A percentile compares a stretch with the other conserved stretches of the same genome.
Conservation (phyloP, 2,113 vertebrate genomes). For the Natator depressus region DNA sequence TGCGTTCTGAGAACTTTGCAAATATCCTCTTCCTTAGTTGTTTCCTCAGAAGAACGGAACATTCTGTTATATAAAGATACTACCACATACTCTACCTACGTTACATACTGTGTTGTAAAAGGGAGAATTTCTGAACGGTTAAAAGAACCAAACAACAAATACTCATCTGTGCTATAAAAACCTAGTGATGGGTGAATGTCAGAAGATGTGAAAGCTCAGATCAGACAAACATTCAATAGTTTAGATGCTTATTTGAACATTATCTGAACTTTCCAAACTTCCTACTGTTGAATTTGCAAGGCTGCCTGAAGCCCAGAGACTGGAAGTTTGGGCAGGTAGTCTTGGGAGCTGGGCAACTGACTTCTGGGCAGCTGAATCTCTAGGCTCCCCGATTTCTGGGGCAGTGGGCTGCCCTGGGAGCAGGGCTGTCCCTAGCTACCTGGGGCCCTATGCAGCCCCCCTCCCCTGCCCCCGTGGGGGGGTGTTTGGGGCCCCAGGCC, state of each 20-base stretch:
- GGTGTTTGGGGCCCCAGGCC: too few relatives aligned
- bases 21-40: not conserved
- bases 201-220: not conserved
- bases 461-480: too few relatives aligned
- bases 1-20: not conserved
- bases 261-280: not conserved
- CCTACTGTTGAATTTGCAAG: not conserved
- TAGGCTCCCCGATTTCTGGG: not conserved
- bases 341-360: not conserved
- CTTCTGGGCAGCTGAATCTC: not conserved
- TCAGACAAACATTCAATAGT: not conserved
- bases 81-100: not conserved
- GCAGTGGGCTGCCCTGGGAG: not conserved
- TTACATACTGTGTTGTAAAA: not conserved
- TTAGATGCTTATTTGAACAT: slow-evolving; percentile 12
- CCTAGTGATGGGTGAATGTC: not conserved
- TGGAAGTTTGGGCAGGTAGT: not conserved
- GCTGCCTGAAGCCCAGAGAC: not conserved
- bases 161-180: not conserved
- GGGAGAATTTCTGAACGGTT: fast-evolving
- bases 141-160: not conserved
- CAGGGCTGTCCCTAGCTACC: too few relatives aligned
- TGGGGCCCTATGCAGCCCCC: too few relatives aligned
- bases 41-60: not conserved
- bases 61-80: too few relatives aligned